Base-by-base conservation (phyloP, 2,888 invertebrate species). In the Stomorhina lunata region DNA sequence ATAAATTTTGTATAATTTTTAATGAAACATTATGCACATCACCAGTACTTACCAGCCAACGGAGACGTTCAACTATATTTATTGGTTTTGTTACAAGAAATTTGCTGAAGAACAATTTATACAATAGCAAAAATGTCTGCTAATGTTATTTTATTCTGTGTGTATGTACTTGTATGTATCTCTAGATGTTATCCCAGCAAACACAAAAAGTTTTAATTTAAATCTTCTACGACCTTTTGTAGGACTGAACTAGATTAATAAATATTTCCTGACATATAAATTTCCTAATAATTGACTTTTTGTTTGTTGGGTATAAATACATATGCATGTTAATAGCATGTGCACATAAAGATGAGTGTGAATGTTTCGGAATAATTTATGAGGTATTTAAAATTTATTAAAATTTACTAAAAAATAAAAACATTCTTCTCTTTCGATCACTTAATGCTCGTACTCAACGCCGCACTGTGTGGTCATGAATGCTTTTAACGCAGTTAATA, bases 1-100 rank as follows among this genome's bases (percentile, higher is more conserved):
- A 81, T 81, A 81, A 81, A 81, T 81, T 81, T 65, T 78, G 73
- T 69, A 69, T 65, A 75, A 81, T 73, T 75, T 81, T 78, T 78
- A 81, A 81, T 77, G 78, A 81, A 78, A 81, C 81, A 78, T 73
- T 73, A 78, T 81, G 69, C 66, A 71, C 53, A 57, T 57, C 45
- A 29, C 43, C 66, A 79, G 29, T 29, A 37, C 55, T 65, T 71
- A 71, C 48, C 71, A 57, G 22, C 45, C 37, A 57, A 17, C 12
- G n/a, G 37, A 71, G 37, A 71, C 55, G 45, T 71, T 79, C 48
- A 79, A 79, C 57, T 48, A 71, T 79, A 71, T 79, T 79, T 79
- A 71, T 57, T 79, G 71, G 63, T 76, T 63, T 57, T 50, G 50
- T 63, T 59, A 57, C 40, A 76, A 5, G 66, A 68, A 66, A 66